Evolutionary conservation across 2,888 invertebrate genomes (phyloP).

Genomic region (Linnaemya vulpina): DNA sequence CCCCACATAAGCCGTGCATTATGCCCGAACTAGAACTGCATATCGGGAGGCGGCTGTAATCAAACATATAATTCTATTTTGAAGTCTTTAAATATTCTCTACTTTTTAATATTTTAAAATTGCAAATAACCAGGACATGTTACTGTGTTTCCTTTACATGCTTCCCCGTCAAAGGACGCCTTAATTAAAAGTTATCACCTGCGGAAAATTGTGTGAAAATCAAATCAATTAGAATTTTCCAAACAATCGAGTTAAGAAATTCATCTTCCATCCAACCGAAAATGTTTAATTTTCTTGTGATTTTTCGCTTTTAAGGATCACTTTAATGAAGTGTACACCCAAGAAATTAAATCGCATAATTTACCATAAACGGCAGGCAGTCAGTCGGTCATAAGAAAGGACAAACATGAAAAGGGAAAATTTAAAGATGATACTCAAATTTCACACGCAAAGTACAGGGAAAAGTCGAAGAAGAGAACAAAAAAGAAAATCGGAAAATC

Average conservation of each 20-base stretch:
- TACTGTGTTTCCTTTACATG: too few species aligned
- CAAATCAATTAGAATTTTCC: background rate
- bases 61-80: too few species aligned
- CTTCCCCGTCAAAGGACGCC: too few species aligned
- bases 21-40: too few species aligned
- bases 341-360: conserved; percentile 39
- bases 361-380: conserved; percentile 30
- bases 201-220: background rate
- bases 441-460: conserved; percentile 35
- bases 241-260: background rate
- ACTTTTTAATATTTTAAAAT: too few species aligned
- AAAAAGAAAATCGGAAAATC: conserved; percentile 16
- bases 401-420: background rate
- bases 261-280: background rate
- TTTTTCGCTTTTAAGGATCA: background rate
- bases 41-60: too few species aligned
- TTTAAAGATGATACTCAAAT: conserved; percentile 27
- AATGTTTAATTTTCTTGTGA: background rate
- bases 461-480: conserved; percentile 5
- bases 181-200: too few species aligned
- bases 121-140: too few species aligned
- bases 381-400: background rate
- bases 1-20: too few species aligned
- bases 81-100: too few species aligned
- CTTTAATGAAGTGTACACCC: conserved; percentile 3